A percentile compares a stretch with the other conserved stretches of the same genome.
Evolutionary conservation across 2,888 invertebrate genomes (phyloP).

Genomic region (Stenurella melanura): DNA sequence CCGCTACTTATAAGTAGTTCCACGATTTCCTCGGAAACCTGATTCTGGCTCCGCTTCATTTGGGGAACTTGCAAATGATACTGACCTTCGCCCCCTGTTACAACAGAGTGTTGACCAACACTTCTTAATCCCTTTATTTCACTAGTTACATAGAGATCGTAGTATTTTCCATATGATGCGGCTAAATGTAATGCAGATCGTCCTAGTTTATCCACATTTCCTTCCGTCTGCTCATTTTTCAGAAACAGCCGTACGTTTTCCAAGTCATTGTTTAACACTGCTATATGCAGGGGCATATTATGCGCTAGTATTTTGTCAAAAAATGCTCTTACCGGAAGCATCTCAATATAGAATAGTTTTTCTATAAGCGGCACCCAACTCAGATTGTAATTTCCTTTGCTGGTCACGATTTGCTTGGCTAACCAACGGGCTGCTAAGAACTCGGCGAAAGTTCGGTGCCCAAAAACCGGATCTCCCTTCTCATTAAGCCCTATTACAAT

Average conservation of each 20-base stretch:
- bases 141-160: conserved; percentile 30
- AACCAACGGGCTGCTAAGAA: conserved; percentile 43
- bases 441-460: conserved; percentile 39
- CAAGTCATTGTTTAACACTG: conserved; percentile 31
- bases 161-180: conserved; percentile 36
- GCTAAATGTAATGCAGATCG: conserved; percentile 37
- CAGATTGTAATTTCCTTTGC: conserved; percentile 21
- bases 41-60: neutral
- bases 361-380: conserved; percentile 30
- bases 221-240: neutral
- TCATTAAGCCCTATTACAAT: conserved; percentile 37
- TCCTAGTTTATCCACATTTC: conserved; percentile 23
- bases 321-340: conserved; percentile 37
- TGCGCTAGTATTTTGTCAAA: conserved; percentile 39
- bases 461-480: conserved; percentile 37
- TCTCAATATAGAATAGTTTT: conserved; percentile 36
- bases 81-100: neutral
- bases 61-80: neutral
- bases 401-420: conserved; percentile 33
- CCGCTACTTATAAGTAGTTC: conserved; percentile 24
- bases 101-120: conserved; percentile 21
- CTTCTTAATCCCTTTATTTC: conserved; percentile 21
- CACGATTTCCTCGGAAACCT: conserved; percentile 17
- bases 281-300: conserved; percentile 25
- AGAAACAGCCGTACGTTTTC: neutral